phyloP scores from a whole-genome alignment of 2,113 vertebrate species.

The Mesoclemmys tuberculata region DNA sequence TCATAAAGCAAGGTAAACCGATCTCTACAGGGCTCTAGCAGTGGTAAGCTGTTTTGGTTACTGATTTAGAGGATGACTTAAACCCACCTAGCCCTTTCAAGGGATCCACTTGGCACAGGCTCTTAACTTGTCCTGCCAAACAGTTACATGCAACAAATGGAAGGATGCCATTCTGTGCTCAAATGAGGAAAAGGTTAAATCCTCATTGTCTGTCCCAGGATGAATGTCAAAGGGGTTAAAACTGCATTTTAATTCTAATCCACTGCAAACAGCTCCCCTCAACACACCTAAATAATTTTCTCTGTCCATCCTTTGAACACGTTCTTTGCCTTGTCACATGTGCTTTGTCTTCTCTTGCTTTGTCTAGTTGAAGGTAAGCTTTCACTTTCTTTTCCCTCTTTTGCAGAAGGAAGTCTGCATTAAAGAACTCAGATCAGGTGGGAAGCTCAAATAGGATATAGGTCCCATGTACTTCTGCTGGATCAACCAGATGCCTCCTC shows the following conservation, averaged over 20 bases:
- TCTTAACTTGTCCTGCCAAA: background rate
- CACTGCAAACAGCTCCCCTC: background rate
- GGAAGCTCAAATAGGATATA: background rate
- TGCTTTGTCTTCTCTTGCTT: no score
- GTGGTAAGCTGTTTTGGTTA: background rate
- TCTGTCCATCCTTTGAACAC: background rate
- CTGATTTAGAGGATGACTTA: background rate
- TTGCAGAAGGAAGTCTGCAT: background rate
- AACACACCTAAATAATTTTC: background rate
- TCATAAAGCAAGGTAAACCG: background rate
- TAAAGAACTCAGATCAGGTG: fast-evolving
- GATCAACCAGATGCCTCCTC: background rate
- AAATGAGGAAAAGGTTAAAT: background rate
- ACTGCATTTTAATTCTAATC: background rate
- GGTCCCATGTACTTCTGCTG: background rate
- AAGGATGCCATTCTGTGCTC: background rate
- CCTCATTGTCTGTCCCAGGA: background rate
- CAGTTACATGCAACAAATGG: background rate
- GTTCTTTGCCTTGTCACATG: no score
- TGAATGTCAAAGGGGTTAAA: fast-evolving
- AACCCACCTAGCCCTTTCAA: background rate
- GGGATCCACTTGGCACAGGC: background rate
- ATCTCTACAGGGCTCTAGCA: background rate
- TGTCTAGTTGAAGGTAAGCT: background rate
- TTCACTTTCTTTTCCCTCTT: background rate